Evolutionary conservation across 23 tunicate species (phyloP).

Genomic region (Botrylloides violaceus): DNA sequence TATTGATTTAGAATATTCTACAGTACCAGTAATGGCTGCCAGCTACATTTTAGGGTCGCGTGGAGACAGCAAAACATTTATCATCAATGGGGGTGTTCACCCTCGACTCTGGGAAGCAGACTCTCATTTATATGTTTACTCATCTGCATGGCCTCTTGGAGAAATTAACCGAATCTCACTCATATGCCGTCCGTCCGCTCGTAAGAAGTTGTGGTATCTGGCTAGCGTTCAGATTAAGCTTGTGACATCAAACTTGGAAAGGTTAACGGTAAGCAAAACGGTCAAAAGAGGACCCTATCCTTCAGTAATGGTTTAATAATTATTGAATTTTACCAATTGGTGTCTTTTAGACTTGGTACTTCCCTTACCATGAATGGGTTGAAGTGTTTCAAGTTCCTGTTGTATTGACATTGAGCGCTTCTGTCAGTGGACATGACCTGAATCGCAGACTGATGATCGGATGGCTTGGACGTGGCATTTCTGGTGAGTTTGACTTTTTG

Average conservation of each 20-base stretch:
- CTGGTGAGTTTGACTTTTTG: no score
- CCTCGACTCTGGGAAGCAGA: slow-evolving; percentile 64
- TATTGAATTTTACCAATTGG: background rate
- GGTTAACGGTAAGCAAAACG: background rate
- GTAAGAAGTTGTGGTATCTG: slow-evolving; percentile 63
- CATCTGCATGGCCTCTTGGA: slow-evolving; percentile 47
- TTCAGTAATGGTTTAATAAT: background rate
- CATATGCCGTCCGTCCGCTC: slow-evolving; percentile 38
- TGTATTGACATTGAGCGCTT: slow-evolving; percentile 57
- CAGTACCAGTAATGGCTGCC: no score
- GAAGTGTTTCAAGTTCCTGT: slow-evolving; percentile 72
- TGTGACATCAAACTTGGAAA: background rate
- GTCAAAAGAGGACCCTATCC: background rate
- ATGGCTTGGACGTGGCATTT: slow-evolving; percentile 50
- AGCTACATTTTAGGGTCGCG: slow-evolving; percentile 35
- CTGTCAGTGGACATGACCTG: slow-evolving; percentile 46
- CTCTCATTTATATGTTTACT: slow-evolving; percentile 31
- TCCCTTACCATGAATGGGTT: slow-evolving; percentile 88
- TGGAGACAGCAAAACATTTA: slow-evolving; percentile 38
- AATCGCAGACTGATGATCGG: slow-evolving; percentile 61
- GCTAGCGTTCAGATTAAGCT: slow-evolving; percentile 51
- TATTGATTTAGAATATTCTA: no score
- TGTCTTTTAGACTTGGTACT: slow-evolving; percentile 55
- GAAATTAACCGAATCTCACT: slow-evolving; percentile 46
- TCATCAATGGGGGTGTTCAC: slow-evolving; percentile 59